Base-by-base conservation (phyloP, 2,113 vertebrate genomes). In the Scytalopus superciliaris region DNA sequence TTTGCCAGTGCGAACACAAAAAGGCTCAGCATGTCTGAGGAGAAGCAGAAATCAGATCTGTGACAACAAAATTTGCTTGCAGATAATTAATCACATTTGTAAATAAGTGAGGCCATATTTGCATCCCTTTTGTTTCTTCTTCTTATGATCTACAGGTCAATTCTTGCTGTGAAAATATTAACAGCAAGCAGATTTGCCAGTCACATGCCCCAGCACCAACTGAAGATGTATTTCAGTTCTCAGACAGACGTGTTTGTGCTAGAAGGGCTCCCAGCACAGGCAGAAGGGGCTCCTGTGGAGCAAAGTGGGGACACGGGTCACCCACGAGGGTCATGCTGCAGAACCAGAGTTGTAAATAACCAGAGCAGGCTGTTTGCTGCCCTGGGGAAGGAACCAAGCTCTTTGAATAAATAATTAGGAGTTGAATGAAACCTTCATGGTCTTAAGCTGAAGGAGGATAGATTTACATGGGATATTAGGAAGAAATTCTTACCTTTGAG, bases 111-210 rank as follows among this genome's bases (percentile, higher is more conserved):
- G 72, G 80, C 73, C 83, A 47, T 66, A 76, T 91, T 95, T 89
- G 55, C 90, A 84, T 70, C 68, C 59, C 79, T 93, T 89, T 94
- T 86, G 88, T 83, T 88, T 90, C 90, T 76, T 47, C 66, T 70
- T 47, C 64, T 55, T 7, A 7, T 12, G 42, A 84, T 63, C 89
- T 6, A 2, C n/a, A 47, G 92, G 92, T 92, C 95, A 96, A 1
- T 42, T 88, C 90, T 67, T 28, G 80, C 92, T 94, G 92, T 63
- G 83, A 84, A 73, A 89, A 92, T 67, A 89, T 68, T 18, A 83
- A 23, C 93, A 94, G 84, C 8, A 0, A 94, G 79, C 89, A 94
- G 93, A 86, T 86, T 88, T 74, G 79, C n/a, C 52, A 50, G 72
- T 10, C 57, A 14, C 52, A 19, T 1, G 6, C 31, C 55, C 24